Percentiles rank a stretch among this genome's conserved stretches.
phyloP scores from a whole-genome alignment of 2,113 vertebrate genomes.

The Nipponia nippon region DNA sequence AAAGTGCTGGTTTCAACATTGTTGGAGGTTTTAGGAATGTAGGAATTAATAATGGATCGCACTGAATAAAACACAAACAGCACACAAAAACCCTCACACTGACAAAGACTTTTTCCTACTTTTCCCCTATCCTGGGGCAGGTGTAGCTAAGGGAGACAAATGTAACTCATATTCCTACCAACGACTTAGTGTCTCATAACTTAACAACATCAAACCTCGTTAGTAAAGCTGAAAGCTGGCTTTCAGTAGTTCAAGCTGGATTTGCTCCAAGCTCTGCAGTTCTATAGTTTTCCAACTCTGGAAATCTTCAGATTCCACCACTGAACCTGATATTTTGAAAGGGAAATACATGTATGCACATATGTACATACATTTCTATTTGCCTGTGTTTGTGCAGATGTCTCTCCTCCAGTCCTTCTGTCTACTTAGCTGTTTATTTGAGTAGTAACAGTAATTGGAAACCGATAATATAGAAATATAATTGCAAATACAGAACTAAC shows the following conservation, averaged over 20 bases:
- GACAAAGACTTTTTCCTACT: not conserved
- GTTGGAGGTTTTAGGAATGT: not conserved
- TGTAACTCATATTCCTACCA: not conserved
- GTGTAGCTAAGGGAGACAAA: not conserved
- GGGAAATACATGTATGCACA: not conserved
- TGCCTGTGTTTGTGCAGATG: not conserved
- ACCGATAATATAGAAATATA: not conserved
- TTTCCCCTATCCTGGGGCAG: not conserved
- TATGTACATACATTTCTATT: not conserved
- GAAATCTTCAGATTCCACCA: not conserved
- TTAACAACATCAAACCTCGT: not conserved
- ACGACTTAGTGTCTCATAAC: not conserved
- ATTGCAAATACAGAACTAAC: not conserved
- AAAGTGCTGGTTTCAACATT: not conserved
- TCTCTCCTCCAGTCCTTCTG: not conserved
- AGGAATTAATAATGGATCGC: conserved; percentile 26
- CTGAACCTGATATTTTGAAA: not conserved
- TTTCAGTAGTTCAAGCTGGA: not conserved
- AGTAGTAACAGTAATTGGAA: not conserved
- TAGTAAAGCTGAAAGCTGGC: not conserved
- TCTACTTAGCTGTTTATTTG: not conserved
- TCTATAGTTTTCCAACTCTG: not conserved
- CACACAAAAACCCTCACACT: not conserved
- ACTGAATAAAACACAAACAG: conserved; percentile 44
- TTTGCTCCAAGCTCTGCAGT: not conserved